phyloP scores from a whole-genome alignment of 2,113 vertebrate species.

The Mobula hypostoma region DNA sequence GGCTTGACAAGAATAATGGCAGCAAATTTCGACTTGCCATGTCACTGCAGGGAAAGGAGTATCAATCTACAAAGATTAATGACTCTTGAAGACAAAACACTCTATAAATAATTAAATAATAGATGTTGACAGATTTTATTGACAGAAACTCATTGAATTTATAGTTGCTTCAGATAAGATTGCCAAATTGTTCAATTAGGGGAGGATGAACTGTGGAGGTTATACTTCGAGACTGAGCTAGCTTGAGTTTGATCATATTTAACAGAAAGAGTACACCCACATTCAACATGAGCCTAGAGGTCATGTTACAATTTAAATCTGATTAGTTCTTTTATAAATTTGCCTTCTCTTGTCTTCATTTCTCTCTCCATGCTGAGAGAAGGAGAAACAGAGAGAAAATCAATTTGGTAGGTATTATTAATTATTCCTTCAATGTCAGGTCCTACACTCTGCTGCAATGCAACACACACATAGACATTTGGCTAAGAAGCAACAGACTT shows the following conservation, averaged over 20 bases:
- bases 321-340: not conserved
- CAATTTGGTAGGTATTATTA: not conserved
- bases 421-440: not conserved
- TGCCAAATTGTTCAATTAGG: slow-evolving; percentile 26
- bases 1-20: slow-evolving; percentile 68
- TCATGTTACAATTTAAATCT: not conserved
- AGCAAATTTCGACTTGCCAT: slow-evolving; percentile 61
- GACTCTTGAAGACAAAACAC: slow-evolving; percentile 66
- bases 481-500: not conserved
- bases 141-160: slow-evolving; percentile 42
- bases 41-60: slow-evolving; percentile 58
- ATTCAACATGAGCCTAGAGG: not conserved
- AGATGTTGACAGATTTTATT: slow-evolving; percentile 64
- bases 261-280: not conserved
- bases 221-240: not conserved
- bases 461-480: not conserved
- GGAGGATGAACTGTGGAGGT: not conserved
- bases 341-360: not conserved
- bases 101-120: slow-evolving; percentile 78
- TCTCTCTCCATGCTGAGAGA: too few species aligned
- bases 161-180: not conserved
- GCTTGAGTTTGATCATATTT: not conserved
- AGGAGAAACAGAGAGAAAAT: too few species aligned
- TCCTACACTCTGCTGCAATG: not conserved
- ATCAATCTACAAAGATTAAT: slow-evolving; percentile 73